Evolutionary conservation across 2,888 invertebrate genomes (phyloP).

Genomic region (Mythimna ferrago): DNA sequence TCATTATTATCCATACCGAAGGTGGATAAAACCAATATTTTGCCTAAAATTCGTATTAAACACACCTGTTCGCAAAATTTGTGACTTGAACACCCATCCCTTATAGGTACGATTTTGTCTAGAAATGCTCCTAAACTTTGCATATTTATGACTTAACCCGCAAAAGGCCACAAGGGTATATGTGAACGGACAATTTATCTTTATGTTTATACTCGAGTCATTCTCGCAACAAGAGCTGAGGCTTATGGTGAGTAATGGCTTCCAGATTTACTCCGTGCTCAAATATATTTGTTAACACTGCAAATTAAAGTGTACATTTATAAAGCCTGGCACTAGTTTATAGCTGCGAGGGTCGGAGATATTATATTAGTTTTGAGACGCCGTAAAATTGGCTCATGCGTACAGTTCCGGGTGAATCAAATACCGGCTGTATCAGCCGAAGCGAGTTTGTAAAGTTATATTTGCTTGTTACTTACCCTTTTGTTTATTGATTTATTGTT

Average conservation of each 20-base stretch:
- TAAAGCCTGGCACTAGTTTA: slow-evolving; percentile 58
- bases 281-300: slow-evolving; percentile 67
- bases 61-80: slow-evolving; percentile 82
- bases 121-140: slow-evolving; percentile 84
- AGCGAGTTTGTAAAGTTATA: slow-evolving; percentile 24
- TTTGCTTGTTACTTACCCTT: slow-evolving; percentile 30
- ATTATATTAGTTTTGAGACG: slow-evolving; percentile 59
- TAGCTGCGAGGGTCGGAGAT: slow-evolving; percentile 45
- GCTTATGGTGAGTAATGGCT: slow-evolving; percentile 73
- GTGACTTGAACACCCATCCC: slow-evolving; percentile 78
- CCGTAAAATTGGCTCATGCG: slow-evolving; percentile 57
- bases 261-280: slow-evolving; percentile 66
- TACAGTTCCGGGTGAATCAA: slow-evolving; percentile 40
- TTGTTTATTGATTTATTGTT: slow-evolving; percentile 30
- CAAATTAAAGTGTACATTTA: slow-evolving; percentile 66
- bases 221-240: slow-evolving; percentile 69
- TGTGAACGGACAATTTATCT: slow-evolving; percentile 72
- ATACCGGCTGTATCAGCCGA: slow-evolving; percentile 18
- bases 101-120: slow-evolving; percentile 83
- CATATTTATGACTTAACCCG: slow-evolving; percentile 85
- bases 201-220: slow-evolving; percentile 68
- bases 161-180: slow-evolving; percentile 69
- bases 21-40: slow-evolving; percentile 75
- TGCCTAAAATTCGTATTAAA: slow-evolving; percentile 83
- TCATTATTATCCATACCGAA: slow-evolving; percentile 61